These are phyloP conservation scores for Cotesia typhae DNA, from an alignment of 1,140 invertebrate species.

Conservation along the genomic window DNA sequence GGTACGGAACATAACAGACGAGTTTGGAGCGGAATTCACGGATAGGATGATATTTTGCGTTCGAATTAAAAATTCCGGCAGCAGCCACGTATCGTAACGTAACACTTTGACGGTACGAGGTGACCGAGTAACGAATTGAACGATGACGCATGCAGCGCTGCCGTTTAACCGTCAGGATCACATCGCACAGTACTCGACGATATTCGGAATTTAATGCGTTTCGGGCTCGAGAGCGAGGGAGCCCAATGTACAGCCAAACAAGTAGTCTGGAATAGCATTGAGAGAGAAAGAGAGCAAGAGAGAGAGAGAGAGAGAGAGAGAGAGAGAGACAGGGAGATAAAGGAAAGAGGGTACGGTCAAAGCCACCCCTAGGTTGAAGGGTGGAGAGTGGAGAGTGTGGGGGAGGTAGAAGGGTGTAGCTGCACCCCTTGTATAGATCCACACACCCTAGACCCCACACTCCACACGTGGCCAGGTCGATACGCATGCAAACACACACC, in stretches of 20 bases:
- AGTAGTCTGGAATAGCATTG: background rate
- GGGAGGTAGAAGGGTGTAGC: background rate
- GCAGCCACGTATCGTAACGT: background rate
- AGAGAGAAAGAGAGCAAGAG: conserved; percentile 33
- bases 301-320: conserved; percentile 11
- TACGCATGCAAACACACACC: conserved; percentile 15
- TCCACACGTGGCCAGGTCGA: conserved; percentile 12
- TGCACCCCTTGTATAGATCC: conserved; percentile 15
- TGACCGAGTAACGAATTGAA: conserved; percentile 19
- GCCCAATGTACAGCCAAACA: no score
- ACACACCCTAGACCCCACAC: conserved; percentile 8
- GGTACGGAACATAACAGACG: no score
- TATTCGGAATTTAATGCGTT: conserved; percentile 31
- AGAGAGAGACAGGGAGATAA: background rate
- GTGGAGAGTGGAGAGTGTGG: background rate
- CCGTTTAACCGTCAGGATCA: conserved; percentile 21
- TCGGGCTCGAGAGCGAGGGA: conserved; percentile 8
- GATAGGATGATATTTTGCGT: conserved; percentile 20
- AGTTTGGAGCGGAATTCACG: background rate
- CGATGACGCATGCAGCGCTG: conserved; percentile 28
- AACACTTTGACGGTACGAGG: conserved; percentile 12
- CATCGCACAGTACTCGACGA: conserved; percentile 22
- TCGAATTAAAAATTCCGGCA: conserved; percentile 10
- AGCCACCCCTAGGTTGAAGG: background rate
- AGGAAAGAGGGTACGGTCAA: conserved; percentile 17